Base-by-base conservation (phyloP, 2,113 vertebrate species). In the Microtus richardsoni region DNA sequence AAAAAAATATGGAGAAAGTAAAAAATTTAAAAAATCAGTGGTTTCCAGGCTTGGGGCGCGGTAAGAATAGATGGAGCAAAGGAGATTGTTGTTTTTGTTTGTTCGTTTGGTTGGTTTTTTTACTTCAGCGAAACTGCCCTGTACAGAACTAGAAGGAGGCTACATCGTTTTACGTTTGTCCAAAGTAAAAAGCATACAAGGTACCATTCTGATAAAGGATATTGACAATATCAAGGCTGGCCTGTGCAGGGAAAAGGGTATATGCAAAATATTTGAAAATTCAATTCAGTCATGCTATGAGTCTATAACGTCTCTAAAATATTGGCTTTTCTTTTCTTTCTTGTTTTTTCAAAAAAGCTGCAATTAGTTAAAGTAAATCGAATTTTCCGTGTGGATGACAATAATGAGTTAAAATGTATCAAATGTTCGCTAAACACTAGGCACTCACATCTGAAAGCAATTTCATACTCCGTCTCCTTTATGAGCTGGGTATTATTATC, bases 361-460 rank as follows among this genome's bases (percentile, higher is more conserved):
- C 54, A 62, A n/a, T 89, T 82, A 82, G 83, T 83, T 89, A 87
- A 64, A 24, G 1, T 44, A 92, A 78, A 71, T 79, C 4, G 41
- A 95, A 79, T 71, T 74, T 54, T 54, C 33, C 16, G 6, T 92
- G 30, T 80, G 41, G 28, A 41, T 71, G 87, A 66, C 36, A 78
- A 95, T 79, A 95, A 84, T 47, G 24, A 22, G 13, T 66, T 91
- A 94, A 94, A 85, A 83, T 87, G n/a, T 60, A 28, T 60, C 84
- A 71, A 74, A 44, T 68, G n/a, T 71, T 94, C 89, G 79, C 49
- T 49, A 80, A 85, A 52, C 17, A 73, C 2, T 9, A 75, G 52
- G 16, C 26, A 91, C 24, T 71, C n/a, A 88, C 22, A 84, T 58
- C 9, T 84, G 75, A 94, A 96, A 88, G 22, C 14, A 78, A 88